phyloP scores from a whole-genome alignment of 2,888 invertebrate species.

The Apamea monoglypha region DNA sequence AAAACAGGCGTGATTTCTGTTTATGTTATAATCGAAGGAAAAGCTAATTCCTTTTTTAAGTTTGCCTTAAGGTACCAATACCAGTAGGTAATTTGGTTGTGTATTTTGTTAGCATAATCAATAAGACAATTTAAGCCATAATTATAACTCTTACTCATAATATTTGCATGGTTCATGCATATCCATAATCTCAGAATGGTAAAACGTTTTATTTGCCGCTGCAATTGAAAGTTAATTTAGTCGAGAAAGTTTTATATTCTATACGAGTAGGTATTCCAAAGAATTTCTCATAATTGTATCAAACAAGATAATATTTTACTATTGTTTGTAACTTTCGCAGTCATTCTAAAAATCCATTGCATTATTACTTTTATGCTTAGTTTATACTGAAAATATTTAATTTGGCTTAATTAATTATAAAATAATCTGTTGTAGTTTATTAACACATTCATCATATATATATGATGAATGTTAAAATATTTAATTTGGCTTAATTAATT shows the following conservation, averaged over 20 bases:
- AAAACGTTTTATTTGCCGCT: conserved; percentile 43
- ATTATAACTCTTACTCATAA: conserved; percentile 5
- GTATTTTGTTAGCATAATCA: background rate
- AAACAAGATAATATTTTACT: conserved; percentile 31
- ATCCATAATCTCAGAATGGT: conserved; percentile 22
- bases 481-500: no score
- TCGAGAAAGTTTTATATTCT: conserved; percentile 54
- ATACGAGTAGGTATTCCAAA: conserved; percentile 9
- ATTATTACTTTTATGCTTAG: conserved; percentile 12
- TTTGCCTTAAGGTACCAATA: no score
- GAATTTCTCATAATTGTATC: conserved; percentile 34
- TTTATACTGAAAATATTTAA: conserved; percentile 21
- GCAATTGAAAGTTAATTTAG: conserved; percentile 61
- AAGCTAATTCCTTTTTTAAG: background rate
- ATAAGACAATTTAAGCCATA: background rate
- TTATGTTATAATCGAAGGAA: background rate
- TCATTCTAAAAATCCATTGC: conserved; percentile 15
- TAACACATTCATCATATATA: no score
- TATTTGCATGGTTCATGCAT: conserved; percentile 26
- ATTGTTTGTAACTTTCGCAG: conserved; percentile 47
- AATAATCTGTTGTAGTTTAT: no score
- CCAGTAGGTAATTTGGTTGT: background rate
- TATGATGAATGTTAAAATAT: no score
- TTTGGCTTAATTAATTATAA: conserved; percentile 25
- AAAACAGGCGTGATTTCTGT: background rate